These are phyloP conservation scores for Echinometra lucunter DNA, from an alignment of 53 echinoderm and acorn worm species.

Conservation along the genomic window DNA sequence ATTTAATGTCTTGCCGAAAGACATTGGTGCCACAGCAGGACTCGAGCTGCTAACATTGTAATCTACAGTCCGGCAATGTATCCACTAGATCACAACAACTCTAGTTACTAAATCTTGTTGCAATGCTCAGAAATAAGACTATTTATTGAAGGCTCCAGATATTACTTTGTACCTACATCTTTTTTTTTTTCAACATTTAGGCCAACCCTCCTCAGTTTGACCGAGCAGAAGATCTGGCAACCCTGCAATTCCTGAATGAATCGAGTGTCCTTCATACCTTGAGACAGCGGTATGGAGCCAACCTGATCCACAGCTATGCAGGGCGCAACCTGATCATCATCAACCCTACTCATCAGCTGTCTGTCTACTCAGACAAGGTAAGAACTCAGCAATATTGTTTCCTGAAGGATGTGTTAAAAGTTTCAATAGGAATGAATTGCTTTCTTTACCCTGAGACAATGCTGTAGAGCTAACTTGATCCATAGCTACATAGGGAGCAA, in stretches of 20 bases:
- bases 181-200: conserved; percentile 38
- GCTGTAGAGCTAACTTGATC: no score
- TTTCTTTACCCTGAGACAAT: no score
- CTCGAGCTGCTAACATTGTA: no score
- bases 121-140: no score
- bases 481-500: no score
- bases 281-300: conserved; percentile 96
- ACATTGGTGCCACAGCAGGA: no score
- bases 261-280: conserved; percentile 94
- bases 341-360: conserved; percentile 94
- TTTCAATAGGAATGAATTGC: no score
- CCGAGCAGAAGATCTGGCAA: conserved; percentile 88
- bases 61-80: no score
- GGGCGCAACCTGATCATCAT: conserved; percentile 89
- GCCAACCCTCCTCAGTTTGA: conserved; percentile 97
- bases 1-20: no score
- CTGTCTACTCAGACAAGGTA: conserved; percentile 99
- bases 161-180: background rate
- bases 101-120: no score
- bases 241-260: conserved; percentile 91
- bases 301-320: conserved; percentile 95
- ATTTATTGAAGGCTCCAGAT: background rate
- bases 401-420: no score
- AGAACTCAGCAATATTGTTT: conserved; percentile 56
- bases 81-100: no score